These are phyloP conservation scores for Neopelma chrysocephalum DNA, from an alignment of 2,797 vertebrate species.

Conservation along the genomic window DNA sequence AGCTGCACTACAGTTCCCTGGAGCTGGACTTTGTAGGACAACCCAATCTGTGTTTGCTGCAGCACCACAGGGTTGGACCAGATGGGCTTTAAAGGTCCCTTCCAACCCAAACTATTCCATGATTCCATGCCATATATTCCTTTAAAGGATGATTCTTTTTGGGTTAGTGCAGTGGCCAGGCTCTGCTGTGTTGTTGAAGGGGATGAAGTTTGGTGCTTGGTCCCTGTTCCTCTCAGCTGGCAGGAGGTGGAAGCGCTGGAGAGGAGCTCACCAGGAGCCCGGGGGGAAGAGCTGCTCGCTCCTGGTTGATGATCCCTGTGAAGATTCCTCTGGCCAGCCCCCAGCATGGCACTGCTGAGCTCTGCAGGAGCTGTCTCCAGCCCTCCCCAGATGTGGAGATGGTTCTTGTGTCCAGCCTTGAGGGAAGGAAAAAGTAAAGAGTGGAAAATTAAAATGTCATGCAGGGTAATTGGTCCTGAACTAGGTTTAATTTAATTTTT, in stretches of 20 bases:
- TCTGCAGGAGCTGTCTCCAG: not conserved
- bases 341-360: not conserved
- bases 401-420: not conserved
- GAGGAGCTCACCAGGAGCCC: rapidly evolving
- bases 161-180: not conserved
- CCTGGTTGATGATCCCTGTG: not conserved
- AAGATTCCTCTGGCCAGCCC: not conserved
- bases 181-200: not conserved
- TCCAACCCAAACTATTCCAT: not conserved
- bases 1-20: not conserved
- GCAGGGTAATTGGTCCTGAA: not conserved
- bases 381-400: not conserved
- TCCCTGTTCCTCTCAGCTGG: not conserved
- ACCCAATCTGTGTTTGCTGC: not conserved
- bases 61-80: rapidly evolving
- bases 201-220: not conserved
- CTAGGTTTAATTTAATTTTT: not conserved
- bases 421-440: not conserved
- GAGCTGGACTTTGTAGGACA: not conserved
- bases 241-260: not conserved
- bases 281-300: not conserved
- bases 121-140: not conserved
- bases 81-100: not conserved
- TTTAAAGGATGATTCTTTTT: not conserved
- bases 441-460: conserved; percentile 22